These are phyloP conservation scores for Herpailurus yagouaroundi DNA, from an alignment of 2,113 vertebrate species.

Conservation along the genomic window DNA sequence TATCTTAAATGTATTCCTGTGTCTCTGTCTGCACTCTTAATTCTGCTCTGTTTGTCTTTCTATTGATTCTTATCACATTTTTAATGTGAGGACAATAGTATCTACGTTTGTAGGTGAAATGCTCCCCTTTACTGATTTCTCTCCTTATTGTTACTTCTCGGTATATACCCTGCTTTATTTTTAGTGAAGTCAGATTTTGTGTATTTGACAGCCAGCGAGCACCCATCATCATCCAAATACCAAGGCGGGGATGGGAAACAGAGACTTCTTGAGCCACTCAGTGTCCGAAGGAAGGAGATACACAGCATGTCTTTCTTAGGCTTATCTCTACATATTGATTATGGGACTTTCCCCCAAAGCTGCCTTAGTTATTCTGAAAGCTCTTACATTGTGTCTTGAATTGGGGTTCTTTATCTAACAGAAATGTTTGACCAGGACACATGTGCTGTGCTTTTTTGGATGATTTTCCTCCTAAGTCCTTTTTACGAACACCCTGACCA, in stretches of 20 bases:
- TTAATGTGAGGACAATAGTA: neutral
- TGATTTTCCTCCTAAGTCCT: neutral
- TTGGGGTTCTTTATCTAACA: neutral
- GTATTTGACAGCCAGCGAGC: neutral
- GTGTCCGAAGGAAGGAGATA: neutral
- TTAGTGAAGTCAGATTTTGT: neutral
- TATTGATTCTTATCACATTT: neutral
- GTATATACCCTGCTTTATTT: neutral
- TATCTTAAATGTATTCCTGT: neutral
- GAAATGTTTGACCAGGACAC: neutral
- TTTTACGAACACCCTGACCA: neutral
- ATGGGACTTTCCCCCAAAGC: neutral
- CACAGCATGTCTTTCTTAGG: neutral
- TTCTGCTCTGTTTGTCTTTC: neutral
- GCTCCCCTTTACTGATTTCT: neutral
- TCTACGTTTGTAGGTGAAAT: neutral
- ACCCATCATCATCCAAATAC: neutral
- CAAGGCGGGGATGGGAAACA: neutral
- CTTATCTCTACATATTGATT: neutral
- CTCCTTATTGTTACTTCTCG: neutral
- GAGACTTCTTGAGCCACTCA: neutral
- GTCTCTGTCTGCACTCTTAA: neutral
- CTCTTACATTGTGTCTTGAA: neutral
- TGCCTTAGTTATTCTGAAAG: neutral
- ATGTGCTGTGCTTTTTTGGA: neutral